Base-by-base conservation (phyloP, 2,113 vertebrate species). In the Alligator mississippiensis region DNA sequence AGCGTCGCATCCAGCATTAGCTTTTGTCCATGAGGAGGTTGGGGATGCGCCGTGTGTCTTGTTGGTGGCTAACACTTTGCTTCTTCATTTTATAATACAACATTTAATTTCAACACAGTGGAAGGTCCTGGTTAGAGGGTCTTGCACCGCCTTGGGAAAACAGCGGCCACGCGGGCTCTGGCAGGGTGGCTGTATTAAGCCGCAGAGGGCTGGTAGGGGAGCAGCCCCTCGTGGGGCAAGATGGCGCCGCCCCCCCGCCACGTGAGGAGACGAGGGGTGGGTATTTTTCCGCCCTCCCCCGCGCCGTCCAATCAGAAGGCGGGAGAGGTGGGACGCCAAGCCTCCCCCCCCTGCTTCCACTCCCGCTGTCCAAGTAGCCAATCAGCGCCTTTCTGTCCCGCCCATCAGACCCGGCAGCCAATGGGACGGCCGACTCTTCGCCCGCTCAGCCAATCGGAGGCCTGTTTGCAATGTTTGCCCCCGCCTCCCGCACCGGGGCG, bases 181-280 rank as follows among this genome's bases (percentile, higher is more conserved):
- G 75, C 34, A 30, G 19, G 0, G 27, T 0, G 34, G 2, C 19
- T 2, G 4, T 1, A 5, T 10, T 6, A 0, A 16, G 5, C 10
- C 2, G 0, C 22, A 47, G 47, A 47, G 47, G 47, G 47, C 47
- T 8, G 47, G 47, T 9, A 8, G 47, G 7, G 47, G 47, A 47
- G 8, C 47, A 47, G 7, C 47, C 47, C 47, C 2, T 11, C 79
- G 9, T 1, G 34, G 18, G 8, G 11, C 2, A 0, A 9, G 15
- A 0, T 1, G 0, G 3, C 61, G 5, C 3, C 5, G 38, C 22
- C 4, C 13, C 63, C 3, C 47, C 47, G 8, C 47, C 47, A 47
- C 47, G 12, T 8, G 0, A 2, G 8, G 9, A 5, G 19, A 16
- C 2, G 18, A 21, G 5, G 11, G 2, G 14, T 5, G n/a, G 86